These are phyloP conservation scores for Lamproptera curius DNA, from an alignment of 2,888 invertebrate genomes.

Conservation along the genomic window DNA sequence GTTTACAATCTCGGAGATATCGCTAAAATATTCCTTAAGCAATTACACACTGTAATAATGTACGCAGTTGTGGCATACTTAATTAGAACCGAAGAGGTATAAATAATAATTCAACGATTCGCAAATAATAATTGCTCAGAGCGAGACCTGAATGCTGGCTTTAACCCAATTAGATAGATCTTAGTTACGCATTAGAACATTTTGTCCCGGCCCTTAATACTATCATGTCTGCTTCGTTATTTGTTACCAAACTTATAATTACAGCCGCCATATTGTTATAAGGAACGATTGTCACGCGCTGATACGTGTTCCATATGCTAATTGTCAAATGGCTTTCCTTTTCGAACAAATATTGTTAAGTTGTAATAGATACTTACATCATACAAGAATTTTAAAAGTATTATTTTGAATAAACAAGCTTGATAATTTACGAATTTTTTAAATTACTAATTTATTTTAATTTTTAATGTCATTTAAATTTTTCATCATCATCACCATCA, in stretches of 20 bases:
- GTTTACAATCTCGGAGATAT: no score
- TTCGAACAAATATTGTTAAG: no score
- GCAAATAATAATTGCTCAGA: slow-evolving; percentile 9
- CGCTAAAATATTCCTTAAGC: neutral
- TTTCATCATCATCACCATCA: no score
- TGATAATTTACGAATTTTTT: no score
- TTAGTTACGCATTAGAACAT: slow-evolving; percentile 7
- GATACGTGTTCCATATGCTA: no score
- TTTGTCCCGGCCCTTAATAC: slow-evolving; percentile 11
- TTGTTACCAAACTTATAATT: slow-evolving; percentile 8
- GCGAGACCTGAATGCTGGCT: slow-evolving; percentile 17
- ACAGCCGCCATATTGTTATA: slow-evolving; percentile 1
- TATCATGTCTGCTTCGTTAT: slow-evolving; percentile 7
- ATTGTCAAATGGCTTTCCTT: neutral
- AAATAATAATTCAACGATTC: slow-evolving; percentile 12
- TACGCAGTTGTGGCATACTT: neutral
- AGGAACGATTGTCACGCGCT: neutral
- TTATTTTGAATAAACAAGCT: no score
- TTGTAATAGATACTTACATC: no score
- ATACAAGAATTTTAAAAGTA: no score
- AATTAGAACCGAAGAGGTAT: neutral
- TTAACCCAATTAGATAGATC: slow-evolving; percentile 19
- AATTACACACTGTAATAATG: neutral
- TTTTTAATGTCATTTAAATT: no score
- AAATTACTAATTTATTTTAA: no score